Evolutionary conservation across 1,140 invertebrate species (phyloP).

Genomic region (Chymomyza costata): DNA sequence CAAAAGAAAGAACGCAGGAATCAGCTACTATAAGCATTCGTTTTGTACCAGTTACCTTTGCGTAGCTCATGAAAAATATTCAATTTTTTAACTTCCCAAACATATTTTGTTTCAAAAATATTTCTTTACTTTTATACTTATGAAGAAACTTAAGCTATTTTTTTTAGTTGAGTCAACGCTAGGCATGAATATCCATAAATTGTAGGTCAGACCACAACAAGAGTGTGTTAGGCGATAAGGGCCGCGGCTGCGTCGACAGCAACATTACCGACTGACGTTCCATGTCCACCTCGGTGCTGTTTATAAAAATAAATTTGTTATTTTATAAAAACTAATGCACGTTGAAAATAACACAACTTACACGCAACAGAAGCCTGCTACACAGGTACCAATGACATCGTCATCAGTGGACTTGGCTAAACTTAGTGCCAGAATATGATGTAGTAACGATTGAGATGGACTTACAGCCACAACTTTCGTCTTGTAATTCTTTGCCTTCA

Average conservation of each 20-base stretch:
- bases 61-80: too few relatives aligned
- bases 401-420: slow-evolving; percentile 83
- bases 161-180: too few relatives aligned
- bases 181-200: slow-evolving; percentile 86
- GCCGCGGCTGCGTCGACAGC: slow-evolving; percentile 92
- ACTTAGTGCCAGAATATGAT: slow-evolving; percentile 91
- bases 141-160: too few relatives aligned
- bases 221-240: slow-evolving; percentile 89
- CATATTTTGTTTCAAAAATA: too few relatives aligned
- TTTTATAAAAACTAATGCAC: background rate
- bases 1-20: too few relatives aligned
- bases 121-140: too few relatives aligned
- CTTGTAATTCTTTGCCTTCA: slow-evolving; percentile 92
- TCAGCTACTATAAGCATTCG: too few relatives aligned
- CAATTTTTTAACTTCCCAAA: too few relatives aligned
- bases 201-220: slow-evolving; percentile 87
- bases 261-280: slow-evolving; percentile 90
- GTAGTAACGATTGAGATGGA: slow-evolving; percentile 83
- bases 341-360: slow-evolving; percentile 79
- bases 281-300: slow-evolving; percentile 90
- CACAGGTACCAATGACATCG: slow-evolving; percentile 89
- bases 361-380: slow-evolving; percentile 94
- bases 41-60: too few relatives aligned
- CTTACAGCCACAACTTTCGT: slow-evolving; percentile 90
- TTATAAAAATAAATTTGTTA: slow-evolving; percentile 1